Evolutionary conservation across 2,888 invertebrate species (phyloP).

Genomic region (Choreutis nemorana): DNA sequence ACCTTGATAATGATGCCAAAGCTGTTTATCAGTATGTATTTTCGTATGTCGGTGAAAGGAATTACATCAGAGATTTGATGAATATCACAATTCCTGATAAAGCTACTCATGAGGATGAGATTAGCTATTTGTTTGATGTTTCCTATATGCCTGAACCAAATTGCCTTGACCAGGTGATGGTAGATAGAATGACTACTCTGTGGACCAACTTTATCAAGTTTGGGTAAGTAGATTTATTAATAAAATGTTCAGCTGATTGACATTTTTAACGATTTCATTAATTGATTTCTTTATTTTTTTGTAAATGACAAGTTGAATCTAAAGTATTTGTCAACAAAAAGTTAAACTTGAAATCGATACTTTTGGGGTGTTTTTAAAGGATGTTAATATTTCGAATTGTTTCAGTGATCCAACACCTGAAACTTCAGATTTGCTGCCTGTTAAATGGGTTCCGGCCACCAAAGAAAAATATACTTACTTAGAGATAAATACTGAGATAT

Average conservation of each 20-base stretch:
- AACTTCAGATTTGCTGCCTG: slow-evolving; percentile 21
- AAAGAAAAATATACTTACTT: slow-evolving; percentile 17
- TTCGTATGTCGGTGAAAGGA: slow-evolving; percentile 27
- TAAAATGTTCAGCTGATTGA: background rate
- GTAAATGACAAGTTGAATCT: too few relatives aligned
- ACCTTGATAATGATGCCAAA: slow-evolving; percentile 18
- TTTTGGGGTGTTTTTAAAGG: too few relatives aligned
- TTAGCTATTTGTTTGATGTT: slow-evolving; percentile 25
- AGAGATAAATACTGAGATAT: slow-evolving; percentile 18
- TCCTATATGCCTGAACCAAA: slow-evolving; percentile 12
- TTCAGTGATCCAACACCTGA: slow-evolving; percentile 34
- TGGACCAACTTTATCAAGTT: slow-evolving; percentile 35
- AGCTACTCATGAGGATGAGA: slow-evolving; percentile 24
- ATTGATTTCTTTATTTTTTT: background rate
- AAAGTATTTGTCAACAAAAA: too few relatives aligned
- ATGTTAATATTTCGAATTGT: slow-evolving; percentile 9
- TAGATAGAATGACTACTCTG: slow-evolving; percentile 23
- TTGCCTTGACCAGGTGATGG: slow-evolving; percentile 22
- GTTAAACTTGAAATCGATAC: too few relatives aligned
- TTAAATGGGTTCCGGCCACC: slow-evolving; percentile 27
- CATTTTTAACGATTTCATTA: background rate
- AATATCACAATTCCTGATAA: slow-evolving; percentile 17
- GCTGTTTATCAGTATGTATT: slow-evolving; percentile 30
- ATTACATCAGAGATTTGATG: slow-evolving; percentile 8
- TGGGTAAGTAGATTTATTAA: slow-evolving; percentile 21